A percentile compares a stretch with the other conserved stretches of the same genome.
Conservation (phyloP, 2,888 invertebrate genomes). For the Phasia obesa region DNA sequence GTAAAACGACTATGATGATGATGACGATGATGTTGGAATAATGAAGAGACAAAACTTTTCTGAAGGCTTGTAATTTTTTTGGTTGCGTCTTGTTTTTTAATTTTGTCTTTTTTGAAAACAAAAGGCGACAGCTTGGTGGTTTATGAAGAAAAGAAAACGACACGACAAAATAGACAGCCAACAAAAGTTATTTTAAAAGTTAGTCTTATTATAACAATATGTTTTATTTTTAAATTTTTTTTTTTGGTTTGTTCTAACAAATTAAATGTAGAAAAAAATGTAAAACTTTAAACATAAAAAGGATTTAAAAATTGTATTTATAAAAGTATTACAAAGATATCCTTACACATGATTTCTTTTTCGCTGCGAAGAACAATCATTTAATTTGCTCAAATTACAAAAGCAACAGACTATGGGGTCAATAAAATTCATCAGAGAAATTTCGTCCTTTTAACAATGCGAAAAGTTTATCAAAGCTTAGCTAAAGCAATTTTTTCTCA, state of each 20-base stretch:
- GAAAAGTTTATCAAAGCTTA: not conserved
- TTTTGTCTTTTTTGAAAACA: constrained; percentile 43
- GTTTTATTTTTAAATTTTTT: constrained; percentile 41
- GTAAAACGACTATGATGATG: constrained; percentile 27
- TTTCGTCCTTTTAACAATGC: not conserved
- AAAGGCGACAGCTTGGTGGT: constrained; percentile 70
- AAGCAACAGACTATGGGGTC: not conserved
- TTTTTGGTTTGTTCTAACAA: constrained; percentile 42
- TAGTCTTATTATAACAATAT: constrained; percentile 66
- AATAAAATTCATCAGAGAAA: not conserved
- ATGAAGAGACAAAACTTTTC: constrained; percentile 81
- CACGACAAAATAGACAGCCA: constrained; percentile 65
- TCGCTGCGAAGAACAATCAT: no score
- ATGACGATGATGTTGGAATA: constrained; percentile 73
- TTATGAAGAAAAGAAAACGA: constrained; percentile 59
- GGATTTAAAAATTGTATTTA: constrained; percentile 5
- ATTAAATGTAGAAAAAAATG: constrained; percentile 50
- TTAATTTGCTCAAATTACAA: no score
- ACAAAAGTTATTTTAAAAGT: constrained; percentile 66
- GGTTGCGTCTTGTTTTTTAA: not conserved
- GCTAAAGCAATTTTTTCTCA: not conserved
- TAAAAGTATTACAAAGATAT: constrained; percentile 6
- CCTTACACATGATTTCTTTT: constrained; percentile 6
- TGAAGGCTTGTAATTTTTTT: constrained; percentile 80
- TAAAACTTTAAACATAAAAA: constrained; percentile 12